A percentile compares a stretch with the other conserved stretches of the same genome.
Evolutionary conservation across 2,797 vertebrate genomes (phyloP).

Genomic region (Rousettus madagascariensis): DNA sequence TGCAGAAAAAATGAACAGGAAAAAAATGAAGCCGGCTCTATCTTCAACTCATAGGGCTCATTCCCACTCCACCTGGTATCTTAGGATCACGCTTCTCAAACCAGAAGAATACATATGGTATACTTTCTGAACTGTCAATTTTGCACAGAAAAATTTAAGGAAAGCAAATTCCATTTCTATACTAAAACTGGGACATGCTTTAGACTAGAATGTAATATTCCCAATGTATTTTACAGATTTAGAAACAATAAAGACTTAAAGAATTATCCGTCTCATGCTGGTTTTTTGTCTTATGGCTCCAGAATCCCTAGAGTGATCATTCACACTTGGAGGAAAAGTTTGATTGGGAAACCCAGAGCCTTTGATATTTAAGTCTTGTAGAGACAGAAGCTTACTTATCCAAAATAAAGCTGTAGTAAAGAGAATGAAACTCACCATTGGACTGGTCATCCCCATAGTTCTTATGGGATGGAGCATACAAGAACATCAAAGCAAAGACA

Average conservation of each 20-base stretch:
- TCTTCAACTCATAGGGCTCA: background rate
- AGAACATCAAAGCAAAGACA: constrained; percentile 98
- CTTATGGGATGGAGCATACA: constrained; percentile 98
- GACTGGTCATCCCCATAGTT: constrained; percentile 95
- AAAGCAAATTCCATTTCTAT: background rate
- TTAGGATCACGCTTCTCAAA: background rate
- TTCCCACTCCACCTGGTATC: background rate
- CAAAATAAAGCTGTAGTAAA: background rate
- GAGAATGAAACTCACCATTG: constrained; percentile 84
- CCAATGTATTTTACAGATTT: background rate
- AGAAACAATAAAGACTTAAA: background rate
- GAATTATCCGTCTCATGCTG: background rate
- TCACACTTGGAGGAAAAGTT: background rate
- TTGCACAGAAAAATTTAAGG: background rate
- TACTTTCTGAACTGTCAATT: background rate
- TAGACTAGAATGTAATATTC: background rate
- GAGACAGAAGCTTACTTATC: background rate
- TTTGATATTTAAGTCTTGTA: background rate
- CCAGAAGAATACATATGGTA: background rate
- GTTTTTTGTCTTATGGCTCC: background rate
- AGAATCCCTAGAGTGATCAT: background rate
- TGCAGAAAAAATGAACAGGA: background rate
- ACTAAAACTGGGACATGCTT: background rate
- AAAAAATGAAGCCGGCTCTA: background rate
- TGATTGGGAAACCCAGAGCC: background rate